Percentiles rank a stretch among this genome's conserved stretches.
phyloP scores from a whole-genome alignment of 2,113 vertebrate species.

The Carettochelys insculpta region DNA sequence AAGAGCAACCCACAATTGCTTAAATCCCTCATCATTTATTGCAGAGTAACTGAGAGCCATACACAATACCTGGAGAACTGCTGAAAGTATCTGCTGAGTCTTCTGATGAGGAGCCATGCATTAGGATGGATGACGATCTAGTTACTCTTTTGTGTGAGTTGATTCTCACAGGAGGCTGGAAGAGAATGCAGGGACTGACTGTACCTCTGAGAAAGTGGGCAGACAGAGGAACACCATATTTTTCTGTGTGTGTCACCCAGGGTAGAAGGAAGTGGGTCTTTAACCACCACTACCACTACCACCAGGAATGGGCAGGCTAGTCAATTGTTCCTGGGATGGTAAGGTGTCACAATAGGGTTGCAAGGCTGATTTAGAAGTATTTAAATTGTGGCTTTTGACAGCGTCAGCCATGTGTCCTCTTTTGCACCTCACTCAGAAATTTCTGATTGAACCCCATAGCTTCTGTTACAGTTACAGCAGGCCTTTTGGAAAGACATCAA shows the following conservation, averaged over 20 bases:
- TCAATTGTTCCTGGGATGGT: background rate
- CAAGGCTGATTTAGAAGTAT: background rate
- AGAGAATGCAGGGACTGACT: background rate
- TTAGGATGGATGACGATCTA: slow-evolving; percentile 77
- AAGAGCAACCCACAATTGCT: fast-evolving
- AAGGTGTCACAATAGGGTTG: background rate
- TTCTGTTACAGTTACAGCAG: background rate
- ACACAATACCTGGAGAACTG: slow-evolving; percentile 81
- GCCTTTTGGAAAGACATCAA: background rate
- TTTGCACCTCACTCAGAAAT: fast-evolving
- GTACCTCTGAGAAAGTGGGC: background rate
- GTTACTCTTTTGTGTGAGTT: slow-evolving; percentile 59
- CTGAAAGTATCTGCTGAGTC: slow-evolving; percentile 83
- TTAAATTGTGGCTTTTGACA: background rate
- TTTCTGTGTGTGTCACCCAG: background rate
- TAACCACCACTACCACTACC: background rate
- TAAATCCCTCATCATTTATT: fast-evolving
- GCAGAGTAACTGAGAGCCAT: background rate
- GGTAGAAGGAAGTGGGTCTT: background rate
- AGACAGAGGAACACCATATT: background rate
- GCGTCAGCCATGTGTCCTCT: background rate
- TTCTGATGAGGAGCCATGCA: slow-evolving; percentile 74
- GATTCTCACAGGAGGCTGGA: slow-evolving; percentile 87
- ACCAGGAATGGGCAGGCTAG: background rate
- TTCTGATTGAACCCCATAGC: background rate